Conservation (phyloP, 2,888 invertebrate species). For the Stenolophus ochropezus region DNA sequence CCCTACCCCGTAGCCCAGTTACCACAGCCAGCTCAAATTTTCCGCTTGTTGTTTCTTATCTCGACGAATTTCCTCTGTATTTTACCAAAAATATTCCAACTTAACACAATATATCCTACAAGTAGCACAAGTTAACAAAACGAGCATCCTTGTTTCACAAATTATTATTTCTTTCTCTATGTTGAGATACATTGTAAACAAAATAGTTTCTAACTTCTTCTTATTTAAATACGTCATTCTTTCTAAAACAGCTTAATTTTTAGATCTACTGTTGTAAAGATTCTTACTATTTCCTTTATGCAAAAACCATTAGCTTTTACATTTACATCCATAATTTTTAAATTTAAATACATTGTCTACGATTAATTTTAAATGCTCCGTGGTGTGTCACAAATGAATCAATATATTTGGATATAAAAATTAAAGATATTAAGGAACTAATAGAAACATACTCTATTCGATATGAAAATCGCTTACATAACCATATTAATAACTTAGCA, state of each 20-base stretch:
- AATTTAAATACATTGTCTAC: too few species aligned
- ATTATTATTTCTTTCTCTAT: background rate
- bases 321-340: too few species aligned
- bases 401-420: too few species aligned
- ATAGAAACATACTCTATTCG: too few species aligned
- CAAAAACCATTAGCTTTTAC: too few species aligned
- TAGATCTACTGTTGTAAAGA: background rate
- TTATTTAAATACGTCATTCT: background rate
- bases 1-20: conserved; percentile 3
- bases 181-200: background rate
- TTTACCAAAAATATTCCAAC: conserved; percentile 4
- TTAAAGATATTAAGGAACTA: too few species aligned
- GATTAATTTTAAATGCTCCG: too few species aligned
- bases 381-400: too few species aligned
- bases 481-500: too few species aligned
- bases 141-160: background rate
- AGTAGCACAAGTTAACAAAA: background rate
- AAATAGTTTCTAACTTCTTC: background rate
- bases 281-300: too few species aligned
- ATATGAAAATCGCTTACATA: too few species aligned
- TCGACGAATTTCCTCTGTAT: conserved; percentile 20
- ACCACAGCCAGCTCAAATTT: conserved; percentile 32
- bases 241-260: background rate
- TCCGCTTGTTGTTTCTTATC: conserved; percentile 25
- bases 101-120: conserved; percentile 13